These are phyloP conservation scores for Phasianus colchicus DNA, from an alignment of 2,113 vertebrate species.

Conservation along the genomic window DNA sequence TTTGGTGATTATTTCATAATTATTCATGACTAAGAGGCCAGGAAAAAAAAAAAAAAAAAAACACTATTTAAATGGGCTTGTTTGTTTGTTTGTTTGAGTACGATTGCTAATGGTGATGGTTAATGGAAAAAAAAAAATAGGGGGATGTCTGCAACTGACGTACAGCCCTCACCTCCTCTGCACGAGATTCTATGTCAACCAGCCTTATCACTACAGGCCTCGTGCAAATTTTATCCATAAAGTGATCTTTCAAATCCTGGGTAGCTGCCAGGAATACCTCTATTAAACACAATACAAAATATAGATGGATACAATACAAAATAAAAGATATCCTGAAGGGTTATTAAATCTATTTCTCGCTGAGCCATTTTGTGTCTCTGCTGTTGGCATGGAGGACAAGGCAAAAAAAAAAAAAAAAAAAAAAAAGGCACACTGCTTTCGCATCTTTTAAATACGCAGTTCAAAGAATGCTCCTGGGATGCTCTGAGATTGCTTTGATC, in stretches of 20 bases:
- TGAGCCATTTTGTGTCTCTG: background rate
- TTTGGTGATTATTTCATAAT: background rate
- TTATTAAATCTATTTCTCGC: background rate
- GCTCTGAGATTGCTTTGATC: background rate
- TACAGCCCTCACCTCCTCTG: fast-evolving
- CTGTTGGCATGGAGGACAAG: background rate
- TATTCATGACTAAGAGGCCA: background rate
- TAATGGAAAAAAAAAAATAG: background rate
- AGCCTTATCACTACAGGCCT: background rate
- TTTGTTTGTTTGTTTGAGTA: constrained; percentile 25
- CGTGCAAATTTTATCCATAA: background rate
- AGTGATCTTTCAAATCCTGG: constrained; percentile 4
- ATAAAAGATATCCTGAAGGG: background rate
- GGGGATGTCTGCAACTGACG: background rate
- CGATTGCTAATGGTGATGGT: background rate
- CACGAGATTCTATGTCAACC: background rate
- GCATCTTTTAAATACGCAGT: background rate
- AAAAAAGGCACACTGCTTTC: background rate
- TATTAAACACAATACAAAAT: background rate
- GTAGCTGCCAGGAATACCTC: background rate
- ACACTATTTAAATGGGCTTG: background rate
- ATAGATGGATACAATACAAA: background rate
- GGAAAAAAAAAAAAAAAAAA: background rate
- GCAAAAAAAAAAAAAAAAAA: background rate
- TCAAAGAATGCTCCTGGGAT: background rate